phyloP scores from a whole-genome alignment of 2,797 vertebrate genomes.

The Enteromius treurensis region DNA sequence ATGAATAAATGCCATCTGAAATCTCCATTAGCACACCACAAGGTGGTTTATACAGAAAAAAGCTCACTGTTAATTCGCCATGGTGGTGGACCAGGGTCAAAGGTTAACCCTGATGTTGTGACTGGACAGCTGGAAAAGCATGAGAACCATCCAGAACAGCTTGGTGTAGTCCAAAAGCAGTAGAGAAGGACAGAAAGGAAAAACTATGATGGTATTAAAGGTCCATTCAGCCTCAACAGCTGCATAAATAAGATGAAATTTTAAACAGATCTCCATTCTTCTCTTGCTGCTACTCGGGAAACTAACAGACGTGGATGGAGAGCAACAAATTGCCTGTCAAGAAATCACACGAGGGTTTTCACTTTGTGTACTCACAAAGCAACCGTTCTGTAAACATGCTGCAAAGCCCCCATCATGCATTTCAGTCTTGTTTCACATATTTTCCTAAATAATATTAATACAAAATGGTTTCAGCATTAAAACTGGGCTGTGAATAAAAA shows the following conservation, averaged over 20 bases:
- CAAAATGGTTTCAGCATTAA: background rate
- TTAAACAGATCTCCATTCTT: constrained; percentile 73
- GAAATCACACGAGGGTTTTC: constrained; percentile 13
- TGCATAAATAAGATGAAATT: constrained; percentile 80
- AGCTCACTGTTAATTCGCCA: constrained; percentile 20
- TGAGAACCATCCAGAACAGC: constrained; percentile 43
- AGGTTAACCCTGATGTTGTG: constrained; percentile 63
- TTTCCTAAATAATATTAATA: background rate
- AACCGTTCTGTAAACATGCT: background rate
- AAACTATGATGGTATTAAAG: constrained; percentile 71
- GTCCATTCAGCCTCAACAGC: constrained; percentile 75
- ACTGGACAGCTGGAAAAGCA: constrained; percentile 72
- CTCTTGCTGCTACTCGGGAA: constrained; percentile 70
- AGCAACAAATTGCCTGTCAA: constrained; percentile 71
- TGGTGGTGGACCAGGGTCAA: constrained; percentile 48
- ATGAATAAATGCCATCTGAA: constrained; percentile 6
- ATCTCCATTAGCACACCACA: background rate
- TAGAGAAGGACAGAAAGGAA: constrained; percentile 37
- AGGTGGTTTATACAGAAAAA: constrained; percentile 5
- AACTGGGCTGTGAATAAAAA: background rate
- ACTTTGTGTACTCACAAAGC: constrained; percentile 12
- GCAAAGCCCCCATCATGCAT: constrained; percentile 4
- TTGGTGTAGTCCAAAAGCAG: constrained; percentile 56
- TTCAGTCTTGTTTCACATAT: background rate
- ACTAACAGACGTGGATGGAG: constrained; percentile 74